Percentiles rank a stretch among this genome's conserved stretches.
Evolutionary conservation across 2,888 invertebrate species (phyloP).

Genomic region (Xestia rhomboidea): DNA sequence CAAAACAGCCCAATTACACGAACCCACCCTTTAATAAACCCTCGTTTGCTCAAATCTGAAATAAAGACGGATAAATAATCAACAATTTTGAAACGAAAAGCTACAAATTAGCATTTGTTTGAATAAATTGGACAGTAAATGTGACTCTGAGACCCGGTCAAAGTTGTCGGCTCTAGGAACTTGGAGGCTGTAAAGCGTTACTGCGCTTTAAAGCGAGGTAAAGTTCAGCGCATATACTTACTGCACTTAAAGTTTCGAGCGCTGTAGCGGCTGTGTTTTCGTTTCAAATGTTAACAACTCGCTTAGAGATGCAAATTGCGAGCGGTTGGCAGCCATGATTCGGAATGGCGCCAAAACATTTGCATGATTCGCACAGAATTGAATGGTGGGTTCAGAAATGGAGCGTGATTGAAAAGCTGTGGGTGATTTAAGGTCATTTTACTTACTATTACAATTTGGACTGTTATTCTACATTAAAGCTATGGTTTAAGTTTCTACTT

Average conservation of each 20-base stretch:
- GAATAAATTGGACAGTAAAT: constrained; percentile 87
- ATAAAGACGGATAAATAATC: constrained; percentile 86
- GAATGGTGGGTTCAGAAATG: constrained; percentile 79
- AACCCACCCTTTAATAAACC: constrained; percentile 85
- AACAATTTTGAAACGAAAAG: constrained; percentile 83
- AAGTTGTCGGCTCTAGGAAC: constrained; percentile 70
- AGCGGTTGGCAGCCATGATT: constrained; percentile 87
- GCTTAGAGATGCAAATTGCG: constrained; percentile 88
- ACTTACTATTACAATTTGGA: constrained; percentile 62
- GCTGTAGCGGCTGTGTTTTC: constrained; percentile 75
- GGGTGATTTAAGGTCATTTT: constrained; percentile 74
- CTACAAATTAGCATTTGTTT: constrained; percentile 88
- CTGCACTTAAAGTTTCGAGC: constrained; percentile 63
- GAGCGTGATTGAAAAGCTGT: constrained; percentile 81
- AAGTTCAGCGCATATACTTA: constrained; percentile 31
- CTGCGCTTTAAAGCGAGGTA: constrained; percentile 66
- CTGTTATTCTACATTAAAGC: constrained; percentile 56
- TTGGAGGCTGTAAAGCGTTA: constrained; percentile 51
- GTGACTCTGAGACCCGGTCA: constrained; percentile 79
- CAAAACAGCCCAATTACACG: constrained; percentile 89
- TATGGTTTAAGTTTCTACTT: constrained; percentile 41
- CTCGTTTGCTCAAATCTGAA: constrained; percentile 84
- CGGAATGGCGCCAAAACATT: constrained; percentile 87
- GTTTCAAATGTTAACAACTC: constrained; percentile 81
- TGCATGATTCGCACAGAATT: constrained; percentile 86